Evolutionary conservation across 1,140 invertebrate species (phyloP).

Genomic region (Trinorchestia longiramus): DNA sequence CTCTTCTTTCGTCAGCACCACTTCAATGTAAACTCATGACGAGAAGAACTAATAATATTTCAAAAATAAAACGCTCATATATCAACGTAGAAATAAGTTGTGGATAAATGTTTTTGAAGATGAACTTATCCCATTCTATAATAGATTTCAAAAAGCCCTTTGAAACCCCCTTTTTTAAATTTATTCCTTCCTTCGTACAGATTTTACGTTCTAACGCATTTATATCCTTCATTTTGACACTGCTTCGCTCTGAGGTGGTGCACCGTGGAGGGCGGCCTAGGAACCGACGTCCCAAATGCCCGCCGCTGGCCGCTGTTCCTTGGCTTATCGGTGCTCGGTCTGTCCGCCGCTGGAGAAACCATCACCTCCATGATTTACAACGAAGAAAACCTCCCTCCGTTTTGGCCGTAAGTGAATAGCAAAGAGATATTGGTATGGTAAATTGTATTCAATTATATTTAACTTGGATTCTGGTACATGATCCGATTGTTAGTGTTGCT

Average conservation of each 20-base stretch:
- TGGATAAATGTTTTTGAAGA: too few relatives aligned
- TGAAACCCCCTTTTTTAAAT: neutral
- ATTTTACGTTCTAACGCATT: too few relatives aligned
- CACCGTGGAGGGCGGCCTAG: neutral
- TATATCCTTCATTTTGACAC: too few relatives aligned
- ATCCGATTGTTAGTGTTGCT: too few relatives aligned
- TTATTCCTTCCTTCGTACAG: too few relatives aligned
- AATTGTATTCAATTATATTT: too few relatives aligned
- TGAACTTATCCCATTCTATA: too few relatives aligned
- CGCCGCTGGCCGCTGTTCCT: conserved; percentile 14
- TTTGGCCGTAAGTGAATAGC: conserved; percentile 5
- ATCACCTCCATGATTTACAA: neutral
- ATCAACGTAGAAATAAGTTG: too few relatives aligned
- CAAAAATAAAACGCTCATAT: too few relatives aligned
- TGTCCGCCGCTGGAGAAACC: neutral
- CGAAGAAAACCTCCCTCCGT: neutral
- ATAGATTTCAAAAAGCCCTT: neutral
- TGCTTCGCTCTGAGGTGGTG: neutral
- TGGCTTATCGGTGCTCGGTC: neutral
- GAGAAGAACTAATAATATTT: neutral
- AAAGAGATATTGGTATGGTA: too few relatives aligned
- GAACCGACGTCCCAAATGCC: neutral
- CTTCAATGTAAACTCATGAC: neutral
- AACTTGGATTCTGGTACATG: too few relatives aligned
- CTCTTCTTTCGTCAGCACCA: too few relatives aligned